Base-by-base conservation (phyloP, 2,797 vertebrate species). In the Miichthys miiuy region DNA sequence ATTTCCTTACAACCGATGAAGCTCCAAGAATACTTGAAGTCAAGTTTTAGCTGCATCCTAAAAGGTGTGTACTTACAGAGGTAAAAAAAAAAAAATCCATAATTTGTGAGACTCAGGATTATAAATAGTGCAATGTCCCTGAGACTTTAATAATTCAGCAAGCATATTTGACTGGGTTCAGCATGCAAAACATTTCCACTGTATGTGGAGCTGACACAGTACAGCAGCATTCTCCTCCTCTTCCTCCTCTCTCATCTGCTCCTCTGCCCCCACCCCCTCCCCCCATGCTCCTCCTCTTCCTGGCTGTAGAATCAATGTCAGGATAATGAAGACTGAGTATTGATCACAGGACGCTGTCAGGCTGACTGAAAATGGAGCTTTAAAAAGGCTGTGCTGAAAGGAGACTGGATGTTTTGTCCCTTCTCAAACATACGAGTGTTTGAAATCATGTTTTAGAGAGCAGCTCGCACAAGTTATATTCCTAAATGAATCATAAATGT, bases 231-330 rank as follows among this genome's bases (percentile, higher is more conserved):
- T 75, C 11, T 51, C 38, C 23, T 60, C 27, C 48, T 42, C 54
- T 68, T 74, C 60, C 65, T 79, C 44, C 60, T 20, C 54, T 62
- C 23, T 55, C 72, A 64, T 56, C 71, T 46, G 52, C 60, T 47
- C 6, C 18, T n/a, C 68, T 20, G 38, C 13, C 27, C 50, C 55
- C 38, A 34, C 23, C 52, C 52, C n/a, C 30, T 34, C 47, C 67
- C 34, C 7, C 34, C 52, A 56, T 14, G 52, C 51, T 65, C 69
- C 65, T 70, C 78, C 82, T 78, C 85, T 85, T 69, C 78, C 78
- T 72, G 79, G 81, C 83, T 67, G 68, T 52, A 70, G 44, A 82
- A 84, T 87, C 88, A 74, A 79, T 85, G 86, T 65, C 85, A 77
- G 79, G 58, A 76, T 61, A 68, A 63, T 83, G 75, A 86, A 81